phyloP scores from a whole-genome alignment of 2,113 vertebrate species.

The Rhombomys opimus region DNA sequence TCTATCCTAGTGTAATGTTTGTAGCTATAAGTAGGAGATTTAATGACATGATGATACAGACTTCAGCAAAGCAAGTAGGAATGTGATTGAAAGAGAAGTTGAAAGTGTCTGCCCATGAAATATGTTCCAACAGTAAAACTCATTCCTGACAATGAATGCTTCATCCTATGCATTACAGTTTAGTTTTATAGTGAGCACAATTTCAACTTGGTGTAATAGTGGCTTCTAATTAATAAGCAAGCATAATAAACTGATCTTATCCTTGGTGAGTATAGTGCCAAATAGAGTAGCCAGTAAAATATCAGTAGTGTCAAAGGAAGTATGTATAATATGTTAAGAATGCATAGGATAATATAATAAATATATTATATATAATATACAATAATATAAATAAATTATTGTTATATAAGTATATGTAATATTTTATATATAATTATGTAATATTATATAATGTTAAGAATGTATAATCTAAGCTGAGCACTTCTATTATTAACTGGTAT shows the following conservation, averaged over 20 bases:
- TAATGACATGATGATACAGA: background rate
- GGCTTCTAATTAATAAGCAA: slow-evolving; percentile 21
- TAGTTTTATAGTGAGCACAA: background rate
- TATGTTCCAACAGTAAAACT: background rate
- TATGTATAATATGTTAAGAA: too few relatives aligned
- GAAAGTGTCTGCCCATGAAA: background rate
- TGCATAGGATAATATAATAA: too few relatives aligned
- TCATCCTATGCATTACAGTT: background rate
- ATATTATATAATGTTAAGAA: too few relatives aligned
- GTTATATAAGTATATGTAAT: too few relatives aligned
- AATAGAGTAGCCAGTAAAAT: background rate
- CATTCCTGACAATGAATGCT: background rate
- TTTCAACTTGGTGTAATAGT: background rate
- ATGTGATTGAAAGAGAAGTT: background rate
- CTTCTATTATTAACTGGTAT: slow-evolving; percentile 3
- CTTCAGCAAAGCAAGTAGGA: slow-evolving; percentile 19
- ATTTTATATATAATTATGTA: too few relatives aligned
- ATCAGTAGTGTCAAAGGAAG: background rate
- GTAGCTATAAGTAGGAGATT: background rate
- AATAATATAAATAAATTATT: too few relatives aligned
- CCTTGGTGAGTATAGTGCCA: background rate
- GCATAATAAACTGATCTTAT: background rate
- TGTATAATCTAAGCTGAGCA: background rate
- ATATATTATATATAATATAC: too few relatives aligned
- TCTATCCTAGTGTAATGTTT: background rate